Percentiles rank a stretch among this genome's conserved stretches.
These are phyloP conservation scores for Heterodera filipjevi DNA, from an alignment of 2,888 invertebrate genomes.

Conservation along the genomic window DNA sequence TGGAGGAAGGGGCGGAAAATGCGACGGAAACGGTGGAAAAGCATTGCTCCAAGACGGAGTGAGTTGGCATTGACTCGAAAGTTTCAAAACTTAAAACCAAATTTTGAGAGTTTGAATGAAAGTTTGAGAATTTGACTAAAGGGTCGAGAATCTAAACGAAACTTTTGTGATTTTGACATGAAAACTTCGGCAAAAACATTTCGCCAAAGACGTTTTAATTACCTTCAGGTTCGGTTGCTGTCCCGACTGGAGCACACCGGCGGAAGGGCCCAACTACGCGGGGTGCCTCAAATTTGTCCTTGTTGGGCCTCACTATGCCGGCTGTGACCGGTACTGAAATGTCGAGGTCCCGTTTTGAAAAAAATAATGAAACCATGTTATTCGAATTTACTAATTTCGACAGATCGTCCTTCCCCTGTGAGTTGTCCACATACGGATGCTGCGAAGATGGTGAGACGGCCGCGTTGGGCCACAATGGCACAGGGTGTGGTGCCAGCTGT, in stretches of 20 bases:
- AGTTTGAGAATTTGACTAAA: too few relatives aligned
- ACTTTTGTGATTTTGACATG: conserved; percentile 24
- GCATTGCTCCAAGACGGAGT: conserved; percentile 63
- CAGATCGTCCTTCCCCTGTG: conserved; percentile 66
- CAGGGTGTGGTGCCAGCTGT: conserved; percentile 70
- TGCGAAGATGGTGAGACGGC: conserved; percentile 83
- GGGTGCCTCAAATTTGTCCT: conserved; percentile 52
- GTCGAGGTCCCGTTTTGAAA: neutral
- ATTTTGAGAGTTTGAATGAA: too few relatives aligned
- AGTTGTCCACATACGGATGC: conserved; percentile 77
- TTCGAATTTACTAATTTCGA: too few relatives aligned
- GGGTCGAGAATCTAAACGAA: too few relatives aligned
- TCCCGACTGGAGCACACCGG: conserved; percentile 65
- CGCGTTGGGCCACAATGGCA: conserved; percentile 80
- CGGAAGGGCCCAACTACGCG: conserved; percentile 58
- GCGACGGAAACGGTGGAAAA: conserved; percentile 42
- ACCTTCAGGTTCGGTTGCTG: conserved; percentile 64
- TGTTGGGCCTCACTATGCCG: conserved; percentile 66
- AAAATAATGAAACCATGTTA: too few relatives aligned
- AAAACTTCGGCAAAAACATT: too few relatives aligned
- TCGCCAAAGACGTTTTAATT: neutral
- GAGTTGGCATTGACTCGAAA: too few relatives aligned
- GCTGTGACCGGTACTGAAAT: conserved; percentile 39
- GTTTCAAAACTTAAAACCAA: too few relatives aligned
- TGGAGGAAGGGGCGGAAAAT: conserved; percentile 43